Conservation (phyloP, 2,888 invertebrate species). For the Thalpophila matura region DNA sequence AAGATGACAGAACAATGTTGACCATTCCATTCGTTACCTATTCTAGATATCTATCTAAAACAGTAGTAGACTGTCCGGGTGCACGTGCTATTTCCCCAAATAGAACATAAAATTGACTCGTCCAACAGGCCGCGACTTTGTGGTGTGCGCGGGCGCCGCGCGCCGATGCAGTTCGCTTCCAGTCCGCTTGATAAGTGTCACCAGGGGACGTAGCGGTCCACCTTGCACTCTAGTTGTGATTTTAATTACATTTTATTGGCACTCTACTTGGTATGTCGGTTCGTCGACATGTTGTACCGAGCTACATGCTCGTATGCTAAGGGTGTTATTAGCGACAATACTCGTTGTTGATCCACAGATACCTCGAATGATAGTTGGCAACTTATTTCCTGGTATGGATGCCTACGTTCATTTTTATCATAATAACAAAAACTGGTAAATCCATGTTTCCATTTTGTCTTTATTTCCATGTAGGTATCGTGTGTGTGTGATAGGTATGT, state of each 20-base stretch:
- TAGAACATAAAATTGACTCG: conserved; percentile 44
- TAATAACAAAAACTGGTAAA: conserved; percentile 7
- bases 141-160: conserved; percentile 65
- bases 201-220: conserved; percentile 79
- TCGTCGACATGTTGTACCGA: conserved; percentile 27
- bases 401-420: background rate
- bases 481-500: background rate
- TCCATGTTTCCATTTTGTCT: conserved; percentile 9
- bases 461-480: conserved; percentile 21
- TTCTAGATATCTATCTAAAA: conserved; percentile 16
- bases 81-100: conserved; percentile 47
- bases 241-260: conserved; percentile 81
- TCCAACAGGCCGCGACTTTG: conserved; percentile 68
- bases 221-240: conserved; percentile 86
- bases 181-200: conserved; percentile 85
- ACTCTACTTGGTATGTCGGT: conserved; percentile 63
- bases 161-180: conserved; percentile 72
- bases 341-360: conserved; percentile 23
- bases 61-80: conserved; percentile 32
- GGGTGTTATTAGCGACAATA: conserved; percentile 42
- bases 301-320: conserved; percentile 38
- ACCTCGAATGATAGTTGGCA: conserved; percentile 9
- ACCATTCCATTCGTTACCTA: conserved; percentile 19
- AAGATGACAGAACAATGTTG: conserved; percentile 17
- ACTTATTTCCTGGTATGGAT: conserved; percentile 3